phyloP scores from a whole-genome alignment of 2,797 vertebrate species.

The Parauchenoglanis punctatus region DNA sequence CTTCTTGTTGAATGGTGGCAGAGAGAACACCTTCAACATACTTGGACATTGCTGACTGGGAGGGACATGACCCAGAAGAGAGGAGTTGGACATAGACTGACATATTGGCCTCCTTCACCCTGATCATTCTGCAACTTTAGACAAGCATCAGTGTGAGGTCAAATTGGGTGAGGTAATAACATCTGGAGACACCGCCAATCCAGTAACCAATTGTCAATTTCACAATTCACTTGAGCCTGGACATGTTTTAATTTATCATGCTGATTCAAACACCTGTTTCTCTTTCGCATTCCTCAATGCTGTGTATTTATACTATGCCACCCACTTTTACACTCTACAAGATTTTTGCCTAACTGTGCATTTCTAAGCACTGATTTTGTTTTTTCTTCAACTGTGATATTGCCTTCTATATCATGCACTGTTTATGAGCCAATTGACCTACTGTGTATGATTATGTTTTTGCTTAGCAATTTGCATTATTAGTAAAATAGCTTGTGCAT shows the following conservation, averaged over 20 bases:
- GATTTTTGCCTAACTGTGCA: not conserved
- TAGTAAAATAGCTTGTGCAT: not conserved
- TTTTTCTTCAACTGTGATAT: not conserved
- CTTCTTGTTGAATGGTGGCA: no score
- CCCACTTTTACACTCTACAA: not conserved
- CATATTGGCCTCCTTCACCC: no score
- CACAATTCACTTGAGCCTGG: not conserved
- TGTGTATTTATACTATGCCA: not conserved
- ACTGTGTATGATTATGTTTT: not conserved
- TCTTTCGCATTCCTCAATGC: not conserved
- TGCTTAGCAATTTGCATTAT: not conserved
- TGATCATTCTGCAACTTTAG: not conserved
- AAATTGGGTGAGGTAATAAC: not conserved
- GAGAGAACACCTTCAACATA: no score
- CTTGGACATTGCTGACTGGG: no score
- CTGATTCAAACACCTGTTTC: not conserved
- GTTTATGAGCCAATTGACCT: not conserved
- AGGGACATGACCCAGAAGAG: no score
- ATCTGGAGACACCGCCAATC: not conserved
- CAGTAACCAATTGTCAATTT: not conserved
- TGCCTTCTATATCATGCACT: no score
- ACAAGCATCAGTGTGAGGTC: not conserved
- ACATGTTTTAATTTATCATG: not conserved
- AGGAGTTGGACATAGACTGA: no score
- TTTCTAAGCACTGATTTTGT: not conserved